Percentiles rank a stretch among this genome's conserved stretches.
phyloP scores from a whole-genome alignment of 2,797 vertebrate species.

The Nyctalus aviator region DNA sequence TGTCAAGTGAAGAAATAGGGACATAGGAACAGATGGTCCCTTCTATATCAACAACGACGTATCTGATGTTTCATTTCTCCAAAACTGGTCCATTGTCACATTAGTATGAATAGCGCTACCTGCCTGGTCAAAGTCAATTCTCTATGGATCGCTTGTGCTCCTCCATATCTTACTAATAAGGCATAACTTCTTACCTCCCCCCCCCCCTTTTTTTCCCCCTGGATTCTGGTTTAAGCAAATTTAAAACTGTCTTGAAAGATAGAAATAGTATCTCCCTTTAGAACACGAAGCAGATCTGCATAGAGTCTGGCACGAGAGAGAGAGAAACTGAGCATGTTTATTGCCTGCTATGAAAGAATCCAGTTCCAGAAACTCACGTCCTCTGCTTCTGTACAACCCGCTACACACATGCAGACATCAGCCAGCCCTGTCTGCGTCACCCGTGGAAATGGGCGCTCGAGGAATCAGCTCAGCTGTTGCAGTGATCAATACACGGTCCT shows the following conservation, averaged over 20 bases:
- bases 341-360: not conserved
- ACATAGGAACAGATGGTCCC: not conserved
- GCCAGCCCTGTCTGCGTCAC: not conserved
- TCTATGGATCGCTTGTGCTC: not conserved
- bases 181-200: not conserved
- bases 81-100: not conserved
- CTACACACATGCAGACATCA: not conserved
- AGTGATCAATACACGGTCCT: not conserved
- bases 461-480: not conserved
- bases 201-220: accelerated
- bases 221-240: not conserved
- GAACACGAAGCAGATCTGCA: not conserved
- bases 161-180: not conserved
- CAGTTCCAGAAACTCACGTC: too few species aligned
- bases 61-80: not conserved
- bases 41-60: not conserved
- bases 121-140: not conserved
- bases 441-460: not conserved
- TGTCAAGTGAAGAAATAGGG: not conserved
- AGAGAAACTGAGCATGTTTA: not conserved
- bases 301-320: not conserved
- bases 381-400: too few species aligned
- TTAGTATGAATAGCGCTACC: not conserved
- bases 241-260: not conserved
- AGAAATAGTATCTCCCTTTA: not conserved